phyloP scores from a whole-genome alignment of 1,140 invertebrate species.

The Epicauta chinensis region DNA sequence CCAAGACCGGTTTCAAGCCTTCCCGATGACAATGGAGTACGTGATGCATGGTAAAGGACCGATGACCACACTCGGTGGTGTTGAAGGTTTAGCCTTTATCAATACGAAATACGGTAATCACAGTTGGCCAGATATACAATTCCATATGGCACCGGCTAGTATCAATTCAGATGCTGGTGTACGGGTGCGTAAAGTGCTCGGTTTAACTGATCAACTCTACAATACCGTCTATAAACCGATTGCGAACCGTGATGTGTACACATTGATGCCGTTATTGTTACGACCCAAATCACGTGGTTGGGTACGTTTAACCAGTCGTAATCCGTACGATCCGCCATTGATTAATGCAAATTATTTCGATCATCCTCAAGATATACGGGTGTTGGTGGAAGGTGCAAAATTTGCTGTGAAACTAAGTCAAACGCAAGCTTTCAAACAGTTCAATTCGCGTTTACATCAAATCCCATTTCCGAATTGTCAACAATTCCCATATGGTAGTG shows the following conservation, averaged over 20 bases:
- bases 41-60: slow-evolving; percentile 69
- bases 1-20: slow-evolving; percentile 61
- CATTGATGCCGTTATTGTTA: slow-evolving; percentile 73
- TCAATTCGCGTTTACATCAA: slow-evolving; percentile 66
- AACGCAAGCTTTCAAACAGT: slow-evolving; percentile 72
- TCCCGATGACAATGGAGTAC: slow-evolving; percentile 72
- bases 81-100: slow-evolving; percentile 79
- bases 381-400: slow-evolving; percentile 75
- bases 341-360: slow-evolving; percentile 88
- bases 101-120: slow-evolving; percentile 68
- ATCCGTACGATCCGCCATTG: slow-evolving; percentile 78
- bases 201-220: slow-evolving; percentile 75
- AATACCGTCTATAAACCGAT: slow-evolving; percentile 71
- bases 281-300: slow-evolving; percentile 74
- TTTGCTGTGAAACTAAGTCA: slow-evolving; percentile 64
- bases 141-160: slow-evolving; percentile 81
- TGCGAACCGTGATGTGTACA: slow-evolving; percentile 62
- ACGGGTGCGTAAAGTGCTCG: slow-evolving; percentile 69
- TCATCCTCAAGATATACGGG: slow-evolving; percentile 67
- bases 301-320: slow-evolving; percentile 62
- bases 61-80: slow-evolving; percentile 76
- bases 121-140: slow-evolving; percentile 77
- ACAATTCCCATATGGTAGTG: slow-evolving; percentile 62
- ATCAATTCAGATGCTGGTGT: slow-evolving; percentile 73
- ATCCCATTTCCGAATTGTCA: slow-evolving; percentile 73